These are phyloP conservation scores for Acromyrmex echinatior DNA, from an alignment of 1,140 invertebrate genomes.

Conservation along the genomic window DNA sequence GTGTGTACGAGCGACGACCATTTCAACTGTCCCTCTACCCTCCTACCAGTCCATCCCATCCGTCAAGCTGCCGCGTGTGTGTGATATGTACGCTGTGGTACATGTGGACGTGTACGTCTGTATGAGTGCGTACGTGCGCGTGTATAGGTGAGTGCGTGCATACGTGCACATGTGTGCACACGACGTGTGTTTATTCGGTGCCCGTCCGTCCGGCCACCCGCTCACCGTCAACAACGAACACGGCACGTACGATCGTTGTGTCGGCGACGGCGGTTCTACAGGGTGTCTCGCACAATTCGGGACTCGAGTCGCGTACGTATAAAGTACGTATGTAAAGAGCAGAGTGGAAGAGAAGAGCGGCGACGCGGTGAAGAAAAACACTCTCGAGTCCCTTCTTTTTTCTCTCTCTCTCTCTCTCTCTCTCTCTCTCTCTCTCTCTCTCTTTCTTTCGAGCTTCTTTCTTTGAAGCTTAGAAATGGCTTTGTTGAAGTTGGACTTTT, in stretches of 20 bases:
- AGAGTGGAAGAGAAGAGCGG: not conserved
- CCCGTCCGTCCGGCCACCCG: conserved; percentile 67
- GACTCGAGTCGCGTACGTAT: not conserved
- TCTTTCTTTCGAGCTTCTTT: not conserved
- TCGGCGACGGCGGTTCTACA: conserved; percentile 56
- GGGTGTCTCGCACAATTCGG: conserved; percentile 40
- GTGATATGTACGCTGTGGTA: not conserved
- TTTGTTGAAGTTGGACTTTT: conserved; percentile 25
- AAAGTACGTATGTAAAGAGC: not conserved
- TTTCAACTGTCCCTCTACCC: conserved; percentile 59
- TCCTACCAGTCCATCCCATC: conserved; percentile 19
- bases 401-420: not conserved
- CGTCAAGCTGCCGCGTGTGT: conserved; percentile 21
- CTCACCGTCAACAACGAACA: conserved; percentile 70
- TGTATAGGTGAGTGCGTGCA: not conserved
- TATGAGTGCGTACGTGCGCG: not conserved
- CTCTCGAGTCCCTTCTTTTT: not conserved
- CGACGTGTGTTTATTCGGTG: conserved; percentile 67
- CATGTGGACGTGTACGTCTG: not conserved
- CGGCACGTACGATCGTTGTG: conserved; percentile 69
- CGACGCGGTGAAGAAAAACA: not conserved
- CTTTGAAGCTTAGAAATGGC: not conserved
- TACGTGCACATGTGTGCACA: not conserved
- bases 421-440: not conserved
- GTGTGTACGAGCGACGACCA: conserved; percentile 58